phyloP scores from a whole-genome alignment of 2,113 vertebrate species.

The Lophius piscatorius region DNA sequence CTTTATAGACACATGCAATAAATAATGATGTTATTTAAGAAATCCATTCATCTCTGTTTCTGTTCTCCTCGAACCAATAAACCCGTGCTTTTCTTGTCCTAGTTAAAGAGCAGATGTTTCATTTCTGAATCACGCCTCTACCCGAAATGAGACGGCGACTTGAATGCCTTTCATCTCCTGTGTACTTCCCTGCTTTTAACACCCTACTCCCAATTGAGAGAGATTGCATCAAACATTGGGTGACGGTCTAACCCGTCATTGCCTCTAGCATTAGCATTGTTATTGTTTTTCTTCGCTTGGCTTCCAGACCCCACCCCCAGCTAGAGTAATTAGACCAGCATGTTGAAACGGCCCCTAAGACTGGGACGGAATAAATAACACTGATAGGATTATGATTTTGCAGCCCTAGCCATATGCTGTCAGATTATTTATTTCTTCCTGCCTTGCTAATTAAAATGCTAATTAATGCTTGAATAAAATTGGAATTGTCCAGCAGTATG shows the following conservation, averaged over 20 bases:
- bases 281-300: conserved; percentile 61
- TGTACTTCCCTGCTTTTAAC: conserved; percentile 26
- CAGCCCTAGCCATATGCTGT: conserved; percentile 65
- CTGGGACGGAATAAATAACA: conserved; percentile 65
- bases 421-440: conserved; percentile 70
- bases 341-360: conserved; percentile 62
- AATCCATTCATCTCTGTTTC: conserved; percentile 49
- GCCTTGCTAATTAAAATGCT: conserved; percentile 75
- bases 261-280: conserved; percentile 62
- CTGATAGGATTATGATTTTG: conserved; percentile 74
- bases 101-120: conserved; percentile 55
- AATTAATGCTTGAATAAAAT: conserved; percentile 60
- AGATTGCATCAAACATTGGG: conserved; percentile 20
- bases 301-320: conserved; percentile 55
- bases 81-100: conserved; percentile 24
- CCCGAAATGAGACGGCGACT: conserved; percentile 28
- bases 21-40: conserved; percentile 97
- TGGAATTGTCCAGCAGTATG: conserved; percentile 39
- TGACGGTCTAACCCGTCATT: conserved; percentile 26
- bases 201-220: conserved; percentile 25
- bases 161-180: conserved; percentile 20
- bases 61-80: conserved; percentile 4
- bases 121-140: conserved; percentile 28
- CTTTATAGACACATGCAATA: conserved; percentile 99
- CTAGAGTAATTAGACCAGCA: conserved; percentile 66